Evolutionary conservation across 2,888 invertebrate genomes (phyloP).

Genomic region (Trachelus troglodyta): DNA sequence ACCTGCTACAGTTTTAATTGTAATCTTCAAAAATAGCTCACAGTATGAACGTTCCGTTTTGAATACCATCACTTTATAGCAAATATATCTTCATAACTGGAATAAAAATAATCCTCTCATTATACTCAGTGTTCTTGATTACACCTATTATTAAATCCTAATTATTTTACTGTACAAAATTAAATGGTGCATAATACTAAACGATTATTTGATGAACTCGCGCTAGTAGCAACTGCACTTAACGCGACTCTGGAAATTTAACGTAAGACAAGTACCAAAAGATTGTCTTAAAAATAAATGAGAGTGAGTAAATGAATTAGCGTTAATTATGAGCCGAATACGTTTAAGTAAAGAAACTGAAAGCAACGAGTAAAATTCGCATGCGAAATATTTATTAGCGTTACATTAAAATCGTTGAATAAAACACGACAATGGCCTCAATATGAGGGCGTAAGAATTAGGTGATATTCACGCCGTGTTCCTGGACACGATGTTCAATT

Average conservation of each 20-base stretch:
- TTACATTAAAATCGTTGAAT: constrained; percentile 27
- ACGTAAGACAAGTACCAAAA: too few species aligned
- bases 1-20: not conserved
- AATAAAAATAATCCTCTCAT: not conserved
- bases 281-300: too few species aligned
- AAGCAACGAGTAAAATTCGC: not conserved
- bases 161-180: not conserved
- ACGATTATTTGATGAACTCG: too few species aligned
- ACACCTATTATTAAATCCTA: not conserved
- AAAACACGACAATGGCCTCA: constrained; percentile 29
- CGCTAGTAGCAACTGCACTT: too few species aligned
- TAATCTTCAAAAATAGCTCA: not conserved
- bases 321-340: not conserved
- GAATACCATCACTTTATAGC: not conserved
- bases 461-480: not conserved
- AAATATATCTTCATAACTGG: not conserved
- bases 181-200: not conserved
- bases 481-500: not conserved
- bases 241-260: too few species aligned
- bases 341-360: not conserved
- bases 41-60: not conserved
- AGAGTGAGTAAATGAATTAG: not conserved
- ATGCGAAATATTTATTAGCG: constrained; percentile 32
- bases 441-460: constrained; percentile 31
- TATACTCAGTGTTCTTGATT: not conserved